Percentiles rank a stretch among this genome's conserved stretches.
These are phyloP conservation scores for Alethe castanea DNA, from an alignment of 2,113 vertebrate genomes.

Conservation along the genomic window DNA sequence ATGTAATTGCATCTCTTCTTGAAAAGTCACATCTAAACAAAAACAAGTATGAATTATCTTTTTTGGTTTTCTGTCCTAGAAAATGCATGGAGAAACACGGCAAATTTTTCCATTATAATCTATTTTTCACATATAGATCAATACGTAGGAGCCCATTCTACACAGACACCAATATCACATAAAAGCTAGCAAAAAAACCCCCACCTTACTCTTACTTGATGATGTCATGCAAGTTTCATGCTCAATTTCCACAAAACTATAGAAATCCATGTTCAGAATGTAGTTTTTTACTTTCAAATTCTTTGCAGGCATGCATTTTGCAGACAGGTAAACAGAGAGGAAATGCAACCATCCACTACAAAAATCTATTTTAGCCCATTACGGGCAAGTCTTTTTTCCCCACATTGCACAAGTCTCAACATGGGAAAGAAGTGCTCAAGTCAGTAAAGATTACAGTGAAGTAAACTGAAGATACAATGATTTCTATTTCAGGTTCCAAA, in stretches of 20 bases:
- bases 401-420: neutral
- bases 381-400: neutral
- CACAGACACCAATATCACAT: neutral
- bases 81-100: neutral
- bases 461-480: neutral
- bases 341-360: neutral
- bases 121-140: neutral
- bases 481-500: neutral
- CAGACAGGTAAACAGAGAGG: neutral
- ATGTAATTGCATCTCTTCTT: neutral
- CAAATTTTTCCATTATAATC: neutral
- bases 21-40: neutral
- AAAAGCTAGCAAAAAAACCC: rapidly evolving
- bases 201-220: neutral
- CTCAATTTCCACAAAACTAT: neutral
- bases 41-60: neutral
- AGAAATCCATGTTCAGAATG: neutral
- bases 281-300: neutral
- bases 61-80: neutral
- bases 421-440: neutral
- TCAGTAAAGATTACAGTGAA: neutral
- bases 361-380: neutral
- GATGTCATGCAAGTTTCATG: neutral
- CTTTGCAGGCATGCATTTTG: neutral
- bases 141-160: neutral